Evolutionary conservation across 1,140 invertebrate species (phyloP).

Genomic region (Drosophila melanica): DNA sequence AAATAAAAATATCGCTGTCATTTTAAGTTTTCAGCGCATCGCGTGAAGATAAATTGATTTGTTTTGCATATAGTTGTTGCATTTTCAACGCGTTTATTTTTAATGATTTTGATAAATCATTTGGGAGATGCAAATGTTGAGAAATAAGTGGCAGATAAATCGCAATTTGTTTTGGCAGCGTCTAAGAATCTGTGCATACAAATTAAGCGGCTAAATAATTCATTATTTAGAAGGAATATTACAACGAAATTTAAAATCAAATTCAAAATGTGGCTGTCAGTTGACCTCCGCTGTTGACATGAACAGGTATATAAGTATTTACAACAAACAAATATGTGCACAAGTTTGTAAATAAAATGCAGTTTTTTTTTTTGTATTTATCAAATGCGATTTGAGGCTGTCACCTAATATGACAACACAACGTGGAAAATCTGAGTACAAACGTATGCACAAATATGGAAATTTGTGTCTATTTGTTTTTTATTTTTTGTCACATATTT

Average conservation of each 20-base stretch:
- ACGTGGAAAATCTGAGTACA: not conserved
- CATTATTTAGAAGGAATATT: not conserved
- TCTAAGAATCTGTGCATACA: not conserved
- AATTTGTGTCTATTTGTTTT: not conserved
- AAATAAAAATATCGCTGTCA: not conserved
- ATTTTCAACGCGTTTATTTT: constrained; percentile 4
- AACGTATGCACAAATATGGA: constrained; percentile 3
- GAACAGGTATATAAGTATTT: not conserved
- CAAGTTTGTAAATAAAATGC: not conserved
- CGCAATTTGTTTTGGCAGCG: not conserved
- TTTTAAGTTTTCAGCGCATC: constrained; percentile 11
- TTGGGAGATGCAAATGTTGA: not conserved
- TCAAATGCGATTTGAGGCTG: constrained; percentile 1
- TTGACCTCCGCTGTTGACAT: constrained; percentile 19
- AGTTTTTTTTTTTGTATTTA: not conserved
- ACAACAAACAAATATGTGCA: not conserved
- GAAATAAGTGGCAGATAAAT: constrained; percentile 1
- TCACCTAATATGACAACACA: constrained; percentile 12
- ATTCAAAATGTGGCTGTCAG: not conserved
- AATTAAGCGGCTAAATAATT: not conserved
- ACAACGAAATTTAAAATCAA: not conserved
- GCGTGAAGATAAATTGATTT: constrained; percentile 18
- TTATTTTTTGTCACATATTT: not conserved
- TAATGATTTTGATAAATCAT: constrained; percentile 19
- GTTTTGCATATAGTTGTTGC: not conserved